A percentile compares a stretch with the other conserved stretches of the same genome.
Evolutionary conservation across 2,113 vertebrate species (phyloP).

Genomic region (Psilopsiagon aurifrons): DNA sequence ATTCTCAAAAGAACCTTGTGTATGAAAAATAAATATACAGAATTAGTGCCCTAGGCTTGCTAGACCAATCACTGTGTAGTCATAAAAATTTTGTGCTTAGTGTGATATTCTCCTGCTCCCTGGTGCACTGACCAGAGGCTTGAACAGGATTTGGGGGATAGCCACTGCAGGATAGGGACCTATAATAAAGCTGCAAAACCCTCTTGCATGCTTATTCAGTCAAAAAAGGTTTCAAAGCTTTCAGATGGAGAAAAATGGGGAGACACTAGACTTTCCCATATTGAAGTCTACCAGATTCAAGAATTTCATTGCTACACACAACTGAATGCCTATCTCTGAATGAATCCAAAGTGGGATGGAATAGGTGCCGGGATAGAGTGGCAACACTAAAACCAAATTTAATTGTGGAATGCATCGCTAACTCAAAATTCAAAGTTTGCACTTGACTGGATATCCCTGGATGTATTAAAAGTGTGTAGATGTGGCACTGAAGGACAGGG

Average conservation of each 20-base stretch:
- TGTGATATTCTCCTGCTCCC: neutral
- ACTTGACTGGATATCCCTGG: neutral
- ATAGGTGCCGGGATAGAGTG: neutral
- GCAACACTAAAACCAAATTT: no score
- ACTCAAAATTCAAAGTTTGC: neutral
- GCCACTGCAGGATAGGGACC: neutral
- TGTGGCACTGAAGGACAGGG: neutral
- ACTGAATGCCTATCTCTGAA: neutral
- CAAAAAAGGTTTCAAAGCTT: neutral
- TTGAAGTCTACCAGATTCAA: neutral
- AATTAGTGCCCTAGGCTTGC: neutral
- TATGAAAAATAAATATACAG: neutral
- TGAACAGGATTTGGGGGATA: neutral
- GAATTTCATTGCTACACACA: neutral
- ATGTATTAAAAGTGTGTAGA: neutral
- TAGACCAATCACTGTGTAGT: neutral
- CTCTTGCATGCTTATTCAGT: neutral
- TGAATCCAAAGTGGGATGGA: neutral
- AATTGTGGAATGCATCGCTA: neutral
- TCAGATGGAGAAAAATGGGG: neutral
- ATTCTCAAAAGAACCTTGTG: neutral
- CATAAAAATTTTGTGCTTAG: neutral
- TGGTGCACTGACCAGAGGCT: neutral
- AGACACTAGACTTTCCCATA: neutral
- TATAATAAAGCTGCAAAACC: neutral